phyloP scores from a whole-genome alignment of 2,113 vertebrate genomes.

The Indicator maculatus region DNA sequence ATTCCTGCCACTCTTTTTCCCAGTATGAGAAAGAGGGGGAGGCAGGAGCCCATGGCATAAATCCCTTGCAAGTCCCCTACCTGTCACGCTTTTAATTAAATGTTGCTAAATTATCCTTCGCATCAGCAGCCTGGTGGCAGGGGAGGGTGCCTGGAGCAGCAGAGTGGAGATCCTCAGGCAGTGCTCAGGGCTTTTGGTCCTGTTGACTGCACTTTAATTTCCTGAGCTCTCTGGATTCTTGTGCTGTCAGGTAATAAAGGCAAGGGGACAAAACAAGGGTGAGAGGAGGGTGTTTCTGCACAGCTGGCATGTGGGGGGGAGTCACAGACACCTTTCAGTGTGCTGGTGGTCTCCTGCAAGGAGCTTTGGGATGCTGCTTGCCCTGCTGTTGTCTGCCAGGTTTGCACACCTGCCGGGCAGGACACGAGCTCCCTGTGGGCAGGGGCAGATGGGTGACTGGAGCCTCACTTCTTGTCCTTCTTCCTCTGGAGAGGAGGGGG shows the following conservation, averaged over 20 bases:
- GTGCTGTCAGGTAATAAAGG: background rate
- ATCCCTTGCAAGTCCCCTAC: background rate
- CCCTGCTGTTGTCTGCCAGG: background rate
- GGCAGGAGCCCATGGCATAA: background rate
- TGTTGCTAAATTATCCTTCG: background rate
- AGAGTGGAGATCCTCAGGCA: background rate
- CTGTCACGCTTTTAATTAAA: background rate
- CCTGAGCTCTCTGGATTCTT: background rate
- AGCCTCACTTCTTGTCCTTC: background rate
- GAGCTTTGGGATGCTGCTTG: background rate
- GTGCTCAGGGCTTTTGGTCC: background rate
- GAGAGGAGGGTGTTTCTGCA: background rate
- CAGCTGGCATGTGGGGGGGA: background rate
- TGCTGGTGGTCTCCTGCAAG: background rate
- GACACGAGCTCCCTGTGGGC: background rate
- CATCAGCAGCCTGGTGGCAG: background rate
- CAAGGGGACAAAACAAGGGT: background rate
- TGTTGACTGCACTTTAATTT: background rate
- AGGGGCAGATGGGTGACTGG: fast-evolving
- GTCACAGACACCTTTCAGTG: background rate
- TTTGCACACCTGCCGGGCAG: background rate
- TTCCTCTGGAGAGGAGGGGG: background rate
- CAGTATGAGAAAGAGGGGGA: background rate
- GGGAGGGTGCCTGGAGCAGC: background rate
- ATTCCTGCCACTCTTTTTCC: background rate